A percentile compares a stretch with the other conserved stretches of the same genome.
These are phyloP conservation scores for Leptopilina clavipes DNA, from an alignment of 1,140 invertebrate species.

Conservation along the genomic window DNA sequence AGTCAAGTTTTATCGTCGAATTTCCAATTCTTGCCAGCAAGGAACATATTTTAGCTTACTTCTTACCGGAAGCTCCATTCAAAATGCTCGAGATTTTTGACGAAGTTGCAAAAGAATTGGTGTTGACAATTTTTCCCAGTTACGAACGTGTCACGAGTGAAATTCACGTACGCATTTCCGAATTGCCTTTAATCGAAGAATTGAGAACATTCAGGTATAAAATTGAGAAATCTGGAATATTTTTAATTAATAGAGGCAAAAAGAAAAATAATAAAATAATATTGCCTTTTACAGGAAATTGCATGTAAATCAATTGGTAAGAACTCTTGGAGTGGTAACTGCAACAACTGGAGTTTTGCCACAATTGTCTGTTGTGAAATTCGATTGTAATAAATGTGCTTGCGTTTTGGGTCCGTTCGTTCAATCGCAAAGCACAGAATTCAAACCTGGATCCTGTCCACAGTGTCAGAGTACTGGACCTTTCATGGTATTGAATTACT, in stretches of 20 bases:
- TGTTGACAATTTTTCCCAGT: slow-evolving; percentile 95
- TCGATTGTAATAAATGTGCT: slow-evolving; percentile 97
- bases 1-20: slow-evolving; percentile 94
- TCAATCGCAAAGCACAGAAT: slow-evolving; percentile 94
- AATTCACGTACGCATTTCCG: slow-evolving; percentile 95
- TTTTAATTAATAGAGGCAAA: too few species aligned
- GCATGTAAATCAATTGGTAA: slow-evolving; percentile 96
- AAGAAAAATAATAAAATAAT: slow-evolving; percentile 39
- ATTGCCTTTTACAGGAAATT: slow-evolving; percentile 82
- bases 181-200: slow-evolving; percentile 97
- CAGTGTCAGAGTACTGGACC: slow-evolving; percentile 98
- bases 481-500: slow-evolving; percentile 84
- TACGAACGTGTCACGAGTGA: slow-evolving; percentile 95
- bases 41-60: slow-evolving; percentile 96
- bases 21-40: slow-evolving; percentile 92
- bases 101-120: slow-evolving; percentile 95
- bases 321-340: slow-evolving; percentile 96
- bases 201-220: slow-evolving; percentile 89
- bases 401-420: slow-evolving; percentile 97
- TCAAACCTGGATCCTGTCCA: slow-evolving; percentile 96
- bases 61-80: slow-evolving; percentile 96
- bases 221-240: too few species aligned
- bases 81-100: slow-evolving; percentile 98
- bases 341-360: slow-evolving; percentile 96
- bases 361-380: slow-evolving; percentile 96